Evolutionary conservation across 2,888 invertebrate species (phyloP).

Genomic region (Lithodes maja): DNA sequence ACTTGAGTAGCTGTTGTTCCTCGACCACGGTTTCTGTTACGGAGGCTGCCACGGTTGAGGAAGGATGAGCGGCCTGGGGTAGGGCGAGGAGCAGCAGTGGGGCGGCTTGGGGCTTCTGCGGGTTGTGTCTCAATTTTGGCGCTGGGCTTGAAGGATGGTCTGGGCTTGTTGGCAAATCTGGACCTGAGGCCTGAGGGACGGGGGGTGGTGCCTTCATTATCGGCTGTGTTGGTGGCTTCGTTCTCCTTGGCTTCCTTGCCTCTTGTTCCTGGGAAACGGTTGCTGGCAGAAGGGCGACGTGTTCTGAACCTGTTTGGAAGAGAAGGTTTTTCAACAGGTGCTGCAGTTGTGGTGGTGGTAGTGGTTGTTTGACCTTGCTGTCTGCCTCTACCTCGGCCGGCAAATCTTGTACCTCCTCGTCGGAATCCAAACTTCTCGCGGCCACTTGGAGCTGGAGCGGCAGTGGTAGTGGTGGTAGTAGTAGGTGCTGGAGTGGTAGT

Average conservation of each 20-base stretch:
- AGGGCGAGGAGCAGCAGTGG: not conserved
- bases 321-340: not conserved
- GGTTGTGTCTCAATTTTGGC: not conserved
- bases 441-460: conserved; percentile 12
- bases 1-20: conserved; percentile 16
- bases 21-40: conserved; percentile 21
- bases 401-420: conserved; percentile 4
- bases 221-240: not conserved
- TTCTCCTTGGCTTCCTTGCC: not conserved
- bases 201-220: not conserved
- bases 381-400: conserved; percentile 1
- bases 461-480: conserved; percentile 33
- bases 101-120: not conserved
- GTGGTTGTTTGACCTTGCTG: not conserved
- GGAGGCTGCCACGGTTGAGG: conserved; percentile 10
- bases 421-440: conserved; percentile 31
- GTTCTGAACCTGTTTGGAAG: conserved; percentile 28
- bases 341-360: not conserved
- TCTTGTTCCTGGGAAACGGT: not conserved
- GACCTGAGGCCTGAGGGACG: conserved; percentile 3
- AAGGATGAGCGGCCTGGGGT: not conserved
- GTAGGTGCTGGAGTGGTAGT: conserved; percentile 59
- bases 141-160: conserved; percentile 13
- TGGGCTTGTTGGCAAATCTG: conserved; percentile 41
- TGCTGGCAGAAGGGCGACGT: not conserved